Conservation (phyloP, 1,140 invertebrate genomes). For the Hydropsyche tenuis region DNA sequence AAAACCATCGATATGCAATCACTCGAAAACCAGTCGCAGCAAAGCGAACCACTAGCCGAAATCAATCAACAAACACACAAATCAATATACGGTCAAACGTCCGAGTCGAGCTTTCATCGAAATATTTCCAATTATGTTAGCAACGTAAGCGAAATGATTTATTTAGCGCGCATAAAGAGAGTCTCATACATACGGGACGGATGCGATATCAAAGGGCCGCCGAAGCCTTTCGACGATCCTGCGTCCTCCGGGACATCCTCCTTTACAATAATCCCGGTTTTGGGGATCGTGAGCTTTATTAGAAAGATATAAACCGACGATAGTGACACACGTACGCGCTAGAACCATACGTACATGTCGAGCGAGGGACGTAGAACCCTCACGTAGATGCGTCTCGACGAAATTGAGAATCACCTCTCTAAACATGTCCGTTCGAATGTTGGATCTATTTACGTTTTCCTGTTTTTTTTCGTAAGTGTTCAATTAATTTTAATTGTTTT, state of each 20-base stretch:
- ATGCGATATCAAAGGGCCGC: conserved; percentile 22
- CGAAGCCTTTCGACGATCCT: conserved; percentile 22
- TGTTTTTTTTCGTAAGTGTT: too few relatives aligned
- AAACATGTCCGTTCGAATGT: too few relatives aligned
- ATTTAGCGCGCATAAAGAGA: conserved; percentile 25
- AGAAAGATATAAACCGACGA: conserved; percentile 36
- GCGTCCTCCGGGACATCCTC: conserved; percentile 19
- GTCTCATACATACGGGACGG: background rate
- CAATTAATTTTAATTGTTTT: too few relatives aligned
- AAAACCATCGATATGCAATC: too few relatives aligned
- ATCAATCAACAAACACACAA: too few relatives aligned
- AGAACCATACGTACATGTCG: background rate
- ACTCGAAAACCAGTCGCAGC: too few relatives aligned
- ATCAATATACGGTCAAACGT: background rate
- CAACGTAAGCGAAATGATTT: conserved; percentile 27
- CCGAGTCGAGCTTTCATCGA: background rate
- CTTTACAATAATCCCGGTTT: conserved; percentile 30
- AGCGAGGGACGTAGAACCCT: too few relatives aligned
- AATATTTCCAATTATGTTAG: conserved; percentile 34
- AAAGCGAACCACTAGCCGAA: too few relatives aligned
- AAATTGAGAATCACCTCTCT: too few relatives aligned
- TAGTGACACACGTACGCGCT: background rate
- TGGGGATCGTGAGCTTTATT: conserved; percentile 32
- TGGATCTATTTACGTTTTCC: too few relatives aligned
- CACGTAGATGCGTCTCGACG: too few relatives aligned